Base-by-base conservation (phyloP, 2,888 invertebrate genomes). In the Sinodicranocentrus sp. region DNA sequence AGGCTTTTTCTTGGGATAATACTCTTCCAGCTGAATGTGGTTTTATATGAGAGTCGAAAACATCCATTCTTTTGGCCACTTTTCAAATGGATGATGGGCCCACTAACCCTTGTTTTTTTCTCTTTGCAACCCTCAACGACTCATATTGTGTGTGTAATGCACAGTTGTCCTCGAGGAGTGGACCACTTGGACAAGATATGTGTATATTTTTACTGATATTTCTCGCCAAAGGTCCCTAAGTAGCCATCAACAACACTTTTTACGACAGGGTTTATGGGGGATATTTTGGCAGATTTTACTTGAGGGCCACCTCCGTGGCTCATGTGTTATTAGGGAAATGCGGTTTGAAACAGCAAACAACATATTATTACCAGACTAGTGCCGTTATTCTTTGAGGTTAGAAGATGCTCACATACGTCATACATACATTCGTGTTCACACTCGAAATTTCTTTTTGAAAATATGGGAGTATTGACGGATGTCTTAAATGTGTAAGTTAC, bases 161-260 rank as follows among this genome's bases (percentile, higher is more conserved):
- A 17, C 43, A 70, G n/a, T 21, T 57, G 57, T 23, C 57, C 57
- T 70, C 39, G n/a, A 44, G 48, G 13, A 63, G 61, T 72, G 72
- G 57, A 72, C 70, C 72, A 72, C 63, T 80, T 72, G 65, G 65
- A 67, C 65, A 54, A 65, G 72, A 43, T 19, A 17, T 6, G 25
- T 61, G n/a, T 65, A 17, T 65, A 10, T 39, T 43, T 43, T 43
- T 43, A 19, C 65, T 65, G 43, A 72, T 72, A 65, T 72, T 48
- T 44, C 71, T 52, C 71, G 68, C 52, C 70, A 61, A 48, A 80
- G 65, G 79, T 72, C 79, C 72, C 79, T 80, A 80, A 80, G 79
- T 80, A 80, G 79, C 79, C 79, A 80, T 80, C 79, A 80, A 80
- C 79, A 80, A 80, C 79, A 80, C 79, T 80, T 80, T 80, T 80